Evolutionary conservation across 1,140 invertebrate genomes (phyloP), one percentile per base, ranked within the genome.

Genomic region (Drosophila setifemur): DNA sequence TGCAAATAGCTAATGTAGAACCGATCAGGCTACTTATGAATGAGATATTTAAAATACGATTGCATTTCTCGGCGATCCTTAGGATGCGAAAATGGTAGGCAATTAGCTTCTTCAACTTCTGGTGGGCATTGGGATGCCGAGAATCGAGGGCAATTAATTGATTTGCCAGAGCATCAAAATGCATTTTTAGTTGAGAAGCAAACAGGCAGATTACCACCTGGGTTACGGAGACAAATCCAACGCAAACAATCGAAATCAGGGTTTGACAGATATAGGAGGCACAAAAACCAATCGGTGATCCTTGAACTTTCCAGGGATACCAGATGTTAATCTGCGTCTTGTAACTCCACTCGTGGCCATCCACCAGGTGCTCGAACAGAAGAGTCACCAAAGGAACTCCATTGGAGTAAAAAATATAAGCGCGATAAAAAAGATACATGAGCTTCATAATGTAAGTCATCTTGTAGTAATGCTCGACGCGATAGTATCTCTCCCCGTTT

Each of bases 1-100:
- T 45, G 19, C 87, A 89, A 28, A 89, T 81, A 9, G 87, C 87
- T 25, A 89, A 53, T 0, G 87, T 71, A 1, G 87, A 87, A 2
- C 78, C 67, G 7, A 63, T 11, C 2, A 89, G 53, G 5, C 82
- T 89, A 3, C 60, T 68, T 4, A 68, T 6, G 19, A 89, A 87
- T 6, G 45, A 58, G 2, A 77, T 70, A 21, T 89, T 81, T 14
- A 89, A 71, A 4, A 85, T 67, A 0, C 18, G 7, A 61, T 89
- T 89, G 1, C 85, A 50, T 3, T 7, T 4, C 68, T 57, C 48
- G 0, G 40, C 55, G 14, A 85, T 44, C 8, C 35, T 31, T 2
- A 89, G 26, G 19, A 89, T 14, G 0, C 52, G 63, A 6, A 9
- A 55, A 21, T 89, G 87, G 42, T 87, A 77, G 14, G 31, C 19